Conservation (phyloP, 1,140 invertebrate species). For the Megalopta genalis region DNA sequence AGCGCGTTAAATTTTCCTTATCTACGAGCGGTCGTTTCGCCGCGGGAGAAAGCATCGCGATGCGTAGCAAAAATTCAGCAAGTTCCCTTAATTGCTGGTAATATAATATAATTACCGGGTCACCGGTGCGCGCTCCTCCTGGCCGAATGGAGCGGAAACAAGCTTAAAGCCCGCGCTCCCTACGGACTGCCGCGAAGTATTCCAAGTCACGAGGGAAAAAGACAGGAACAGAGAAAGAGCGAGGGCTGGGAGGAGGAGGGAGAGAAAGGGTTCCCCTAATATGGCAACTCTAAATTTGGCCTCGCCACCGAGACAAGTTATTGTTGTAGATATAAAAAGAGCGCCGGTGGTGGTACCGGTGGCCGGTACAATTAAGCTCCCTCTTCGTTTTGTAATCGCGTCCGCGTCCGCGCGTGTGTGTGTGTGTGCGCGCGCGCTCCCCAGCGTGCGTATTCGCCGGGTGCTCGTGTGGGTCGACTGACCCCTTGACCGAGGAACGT, state of each 20-base stretch:
- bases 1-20: constrained; percentile 33
- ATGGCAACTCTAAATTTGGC: constrained; percentile 45
- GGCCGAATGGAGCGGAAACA: constrained; percentile 32
- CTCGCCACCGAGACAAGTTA: constrained; percentile 41
- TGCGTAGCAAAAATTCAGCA: constrained; percentile 23
- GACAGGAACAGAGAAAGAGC: neutral
- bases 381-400: constrained; percentile 49
- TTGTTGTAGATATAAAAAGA: constrained; percentile 45
- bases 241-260: too few relatives aligned
- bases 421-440: neutral
- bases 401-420: too few relatives aligned
- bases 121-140: neutral
- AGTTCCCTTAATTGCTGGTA: constrained; percentile 40
- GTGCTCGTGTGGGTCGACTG: constrained; percentile 33
- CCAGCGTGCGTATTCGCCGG: neutral
- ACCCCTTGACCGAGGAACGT: constrained; percentile 56
- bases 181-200: constrained; percentile 3
- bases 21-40: constrained; percentile 20
- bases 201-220: neutral
- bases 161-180: constrained; percentile 16
- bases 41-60: constrained; percentile 24
- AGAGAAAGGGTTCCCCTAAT: constrained; percentile 1
- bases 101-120: constrained; percentile 42
- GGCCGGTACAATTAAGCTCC: constrained; percentile 38
- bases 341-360: constrained; percentile 3